Percentiles rank a stretch among this genome's conserved stretches.
Evolutionary conservation across 2,113 vertebrate genomes (phyloP).

Genomic region (Collichthys lucidus): DNA sequence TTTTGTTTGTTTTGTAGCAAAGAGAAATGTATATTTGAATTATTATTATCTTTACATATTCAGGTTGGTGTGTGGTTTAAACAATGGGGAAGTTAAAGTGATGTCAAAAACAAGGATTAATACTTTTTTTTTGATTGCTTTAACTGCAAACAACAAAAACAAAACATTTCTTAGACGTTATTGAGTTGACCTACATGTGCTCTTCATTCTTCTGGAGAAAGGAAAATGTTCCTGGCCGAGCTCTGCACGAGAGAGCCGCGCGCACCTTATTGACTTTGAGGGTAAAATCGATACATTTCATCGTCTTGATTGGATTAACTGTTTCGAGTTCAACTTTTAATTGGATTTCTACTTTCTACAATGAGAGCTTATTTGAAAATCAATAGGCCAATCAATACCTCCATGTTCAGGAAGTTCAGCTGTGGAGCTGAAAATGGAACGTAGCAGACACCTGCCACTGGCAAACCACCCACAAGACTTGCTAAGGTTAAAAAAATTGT

Average conservation of each 20-base stretch:
- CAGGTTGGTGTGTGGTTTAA: neutral
- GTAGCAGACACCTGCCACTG: conserved; percentile 59
- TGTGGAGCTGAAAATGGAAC: conserved; percentile 28
- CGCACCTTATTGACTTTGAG: conserved; percentile 79
- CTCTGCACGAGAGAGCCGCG: neutral
- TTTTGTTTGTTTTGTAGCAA: neutral
- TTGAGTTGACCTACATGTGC: neutral
- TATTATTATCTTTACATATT: too few species aligned
- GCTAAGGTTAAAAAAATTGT: conserved; percentile 35
- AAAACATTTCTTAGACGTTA: neutral
- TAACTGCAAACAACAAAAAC: neutral
- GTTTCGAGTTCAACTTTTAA: conserved; percentile 80
- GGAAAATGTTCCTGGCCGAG: conserved; percentile 15
- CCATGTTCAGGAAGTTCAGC: conserved; percentile 64
- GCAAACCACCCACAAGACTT: neutral
- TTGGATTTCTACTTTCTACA: conserved; percentile 83
- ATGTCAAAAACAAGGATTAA: neutral
- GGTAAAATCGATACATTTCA: conserved; percentile 78
- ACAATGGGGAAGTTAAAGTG: neutral
- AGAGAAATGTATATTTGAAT: too few species aligned
- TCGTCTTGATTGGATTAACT: conserved; percentile 82
- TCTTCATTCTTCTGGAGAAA: conserved; percentile 41
- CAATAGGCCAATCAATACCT: conserved; percentile 83
- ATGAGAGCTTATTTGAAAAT: conserved; percentile 79
- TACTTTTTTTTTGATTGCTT: neutral